Evolutionary conservation across 2,113 vertebrate species (phyloP).

Genomic region (Raphicerus campestris): DNA sequence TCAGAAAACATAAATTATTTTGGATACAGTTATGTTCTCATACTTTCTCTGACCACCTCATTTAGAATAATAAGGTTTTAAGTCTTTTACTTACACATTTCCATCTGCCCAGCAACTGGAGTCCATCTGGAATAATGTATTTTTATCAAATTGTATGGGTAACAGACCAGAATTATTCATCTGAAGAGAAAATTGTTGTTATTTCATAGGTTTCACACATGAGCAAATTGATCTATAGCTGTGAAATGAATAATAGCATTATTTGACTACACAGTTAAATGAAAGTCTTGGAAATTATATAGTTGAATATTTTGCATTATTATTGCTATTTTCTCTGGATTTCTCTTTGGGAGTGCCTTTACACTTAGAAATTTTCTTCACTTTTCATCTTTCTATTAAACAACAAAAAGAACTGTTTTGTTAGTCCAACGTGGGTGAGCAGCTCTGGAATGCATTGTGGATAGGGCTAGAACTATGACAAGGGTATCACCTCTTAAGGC

Average conservation of each 20-base stretch:
- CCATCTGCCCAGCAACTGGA: conserved; percentile 50
- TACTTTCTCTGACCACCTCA: conserved; percentile 11
- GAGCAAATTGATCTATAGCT: conserved; percentile 58
- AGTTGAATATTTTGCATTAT: conserved; percentile 58
- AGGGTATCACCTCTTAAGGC: not conserved
- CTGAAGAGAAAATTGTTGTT: conserved; percentile 58
- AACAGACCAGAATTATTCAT: conserved; percentile 29
- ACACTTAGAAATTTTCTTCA: conserved; percentile 13
- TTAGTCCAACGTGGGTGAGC: not conserved
- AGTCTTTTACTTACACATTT: conserved; percentile 47
- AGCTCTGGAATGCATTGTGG: not conserved
- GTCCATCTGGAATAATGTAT: conserved; percentile 54
- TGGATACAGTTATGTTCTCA: not conserved
- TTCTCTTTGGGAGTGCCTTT: conserved; percentile 8
- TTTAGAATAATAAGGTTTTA: conserved; percentile 48
- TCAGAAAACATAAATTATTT: not conserved
- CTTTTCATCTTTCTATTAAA: not conserved
- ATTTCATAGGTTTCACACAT: conserved; percentile 58
- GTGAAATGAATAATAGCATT: conserved; percentile 59
- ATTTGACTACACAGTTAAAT: conserved; percentile 38
- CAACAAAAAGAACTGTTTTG: not conserved
- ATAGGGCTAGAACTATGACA: not conserved
- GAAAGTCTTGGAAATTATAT: conserved; percentile 51
- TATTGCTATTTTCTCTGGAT: conserved; percentile 36
- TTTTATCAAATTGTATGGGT: conserved; percentile 51